Conservation (phyloP, 2,888 invertebrate genomes). For the Asteroscopus sphinx region DNA sequence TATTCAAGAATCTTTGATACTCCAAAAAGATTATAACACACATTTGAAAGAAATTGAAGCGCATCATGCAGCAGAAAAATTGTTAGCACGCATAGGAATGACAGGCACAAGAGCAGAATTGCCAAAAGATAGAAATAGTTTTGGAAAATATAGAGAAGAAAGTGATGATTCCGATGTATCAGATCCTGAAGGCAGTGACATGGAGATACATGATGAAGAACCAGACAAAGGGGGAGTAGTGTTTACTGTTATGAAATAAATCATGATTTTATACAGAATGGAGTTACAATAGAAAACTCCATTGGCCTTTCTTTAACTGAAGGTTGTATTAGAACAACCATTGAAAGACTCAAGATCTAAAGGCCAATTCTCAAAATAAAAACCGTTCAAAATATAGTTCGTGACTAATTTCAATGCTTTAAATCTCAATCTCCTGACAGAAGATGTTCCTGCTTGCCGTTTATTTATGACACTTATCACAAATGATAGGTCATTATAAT, state of each 20-base stretch:
- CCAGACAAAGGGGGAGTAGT: conserved; percentile 88
- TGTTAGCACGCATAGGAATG: conserved; percentile 79
- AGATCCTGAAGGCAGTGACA: conserved; percentile 85
- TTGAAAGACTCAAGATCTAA: no score
- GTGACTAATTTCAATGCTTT: no score
- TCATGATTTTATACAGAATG: neutral
- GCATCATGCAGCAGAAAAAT: conserved; percentile 89
- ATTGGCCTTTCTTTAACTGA: neutral
- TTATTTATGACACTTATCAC: no score
- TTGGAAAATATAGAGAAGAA: conserved; percentile 77
- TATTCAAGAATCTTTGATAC: conserved; percentile 88
- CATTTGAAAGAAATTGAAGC: conserved; percentile 87
- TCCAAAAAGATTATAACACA: conserved; percentile 87
- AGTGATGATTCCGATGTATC: conserved; percentile 78
- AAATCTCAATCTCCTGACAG: no score
- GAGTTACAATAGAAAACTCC: neutral
- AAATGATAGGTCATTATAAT: no score
- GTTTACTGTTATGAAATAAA: conserved; percentile 85
- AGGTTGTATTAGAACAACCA: neutral
- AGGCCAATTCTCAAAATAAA: no score
- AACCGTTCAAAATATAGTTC: no score
- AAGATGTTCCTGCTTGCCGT: no score
- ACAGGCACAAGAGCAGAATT: conserved; percentile 76
- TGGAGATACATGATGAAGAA: conserved; percentile 90
- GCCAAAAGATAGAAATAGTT: conserved; percentile 71